Evolutionary conservation across 1,140 invertebrate species (phyloP).

Genomic region (Bombyx mandarina): DNA sequence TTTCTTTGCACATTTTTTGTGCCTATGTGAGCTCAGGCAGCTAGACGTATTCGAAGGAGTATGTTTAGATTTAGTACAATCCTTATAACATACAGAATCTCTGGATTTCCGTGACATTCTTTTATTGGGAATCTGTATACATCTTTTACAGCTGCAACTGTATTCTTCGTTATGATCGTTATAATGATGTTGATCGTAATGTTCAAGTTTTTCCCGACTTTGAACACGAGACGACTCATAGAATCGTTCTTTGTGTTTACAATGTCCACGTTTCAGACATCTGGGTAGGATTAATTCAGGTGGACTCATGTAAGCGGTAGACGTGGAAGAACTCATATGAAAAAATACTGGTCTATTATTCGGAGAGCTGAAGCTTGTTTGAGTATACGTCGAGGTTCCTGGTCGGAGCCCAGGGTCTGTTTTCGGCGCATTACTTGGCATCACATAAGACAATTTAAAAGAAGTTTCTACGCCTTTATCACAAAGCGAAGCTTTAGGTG

Average conservation of each 20-base stretch:
- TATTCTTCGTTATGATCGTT: slow-evolving; percentile 13
- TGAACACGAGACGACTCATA: slow-evolving; percentile 11
- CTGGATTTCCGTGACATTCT: slow-evolving; percentile 3
- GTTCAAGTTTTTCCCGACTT: not conserved
- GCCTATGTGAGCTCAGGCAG: not conserved
- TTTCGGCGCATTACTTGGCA: slow-evolving; percentile 21
- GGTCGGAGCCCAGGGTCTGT: slow-evolving; percentile 21
- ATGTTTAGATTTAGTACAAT: slow-evolving; percentile 1
- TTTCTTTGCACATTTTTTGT: not conserved
- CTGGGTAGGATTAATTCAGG: slow-evolving; percentile 56
- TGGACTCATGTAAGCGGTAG: slow-evolving; percentile 66
- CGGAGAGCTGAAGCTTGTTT: slow-evolving; percentile 44
- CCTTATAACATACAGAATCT: not conserved
- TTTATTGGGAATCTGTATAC: slow-evolving; percentile 4
- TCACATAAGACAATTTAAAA: slow-evolving; percentile 25
- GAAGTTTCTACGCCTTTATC: slow-evolving; percentile 36
- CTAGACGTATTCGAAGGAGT: slow-evolving; percentile 32
- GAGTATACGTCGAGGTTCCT: slow-evolving; percentile 46
- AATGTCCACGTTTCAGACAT: slow-evolving; percentile 33
- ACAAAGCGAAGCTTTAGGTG: slow-evolving; percentile 8
- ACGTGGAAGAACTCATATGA: slow-evolving; percentile 64
- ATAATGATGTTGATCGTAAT: slow-evolving; percentile 3
- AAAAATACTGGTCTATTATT: slow-evolving; percentile 39
- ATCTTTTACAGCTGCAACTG: slow-evolving; percentile 12
- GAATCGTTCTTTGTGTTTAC: slow-evolving; percentile 19